Percentiles rank a stretch among this genome's conserved stretches.
phyloP scores from a whole-genome alignment of 2,797 vertebrate species.

The Phalloptychus januarius region DNA sequence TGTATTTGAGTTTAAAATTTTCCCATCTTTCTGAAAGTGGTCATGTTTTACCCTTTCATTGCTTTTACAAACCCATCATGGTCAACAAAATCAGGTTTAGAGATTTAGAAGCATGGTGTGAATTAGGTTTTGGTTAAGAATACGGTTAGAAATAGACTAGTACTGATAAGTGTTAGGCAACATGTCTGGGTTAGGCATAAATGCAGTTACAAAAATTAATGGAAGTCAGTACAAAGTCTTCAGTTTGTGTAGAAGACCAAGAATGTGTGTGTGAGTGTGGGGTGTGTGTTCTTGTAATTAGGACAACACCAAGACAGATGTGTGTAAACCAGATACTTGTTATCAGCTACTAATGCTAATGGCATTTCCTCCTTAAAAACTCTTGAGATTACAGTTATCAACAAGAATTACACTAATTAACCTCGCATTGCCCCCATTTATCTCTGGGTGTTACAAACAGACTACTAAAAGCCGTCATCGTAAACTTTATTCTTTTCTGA shows the following conservation, averaged over 20 bases:
- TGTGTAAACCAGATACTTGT: conserved; percentile 40
- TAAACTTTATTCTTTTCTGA: neutral
- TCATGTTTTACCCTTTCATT: neutral
- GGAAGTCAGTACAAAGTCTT: too few species aligned
- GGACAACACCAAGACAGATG: conserved; percentile 51
- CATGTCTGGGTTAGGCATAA: too few species aligned
- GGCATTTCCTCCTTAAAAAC: conserved; percentile 68
- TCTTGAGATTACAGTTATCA: conserved; percentile 64
- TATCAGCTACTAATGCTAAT: conserved; percentile 73
- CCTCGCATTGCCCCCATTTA: neutral
- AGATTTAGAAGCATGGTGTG: too few species aligned
- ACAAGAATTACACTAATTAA: conserved; percentile 34
- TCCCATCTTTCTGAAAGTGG: neutral
- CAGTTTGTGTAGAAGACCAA: neutral
- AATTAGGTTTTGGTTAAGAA: too few species aligned
- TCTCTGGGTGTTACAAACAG: neutral
- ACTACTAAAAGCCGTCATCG: neutral
- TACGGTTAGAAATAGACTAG: too few species aligned
- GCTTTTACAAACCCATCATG: too few species aligned
- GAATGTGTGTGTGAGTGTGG: neutral
- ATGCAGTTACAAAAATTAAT: too few species aligned
- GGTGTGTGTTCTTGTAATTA: conserved; percentile 4
- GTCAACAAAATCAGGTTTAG: too few species aligned
- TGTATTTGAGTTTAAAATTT: neutral
- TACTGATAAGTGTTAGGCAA: too few species aligned